Conservation (phyloP, 2,797 vertebrate species). For the Pangasius sanitwongsei region DNA sequence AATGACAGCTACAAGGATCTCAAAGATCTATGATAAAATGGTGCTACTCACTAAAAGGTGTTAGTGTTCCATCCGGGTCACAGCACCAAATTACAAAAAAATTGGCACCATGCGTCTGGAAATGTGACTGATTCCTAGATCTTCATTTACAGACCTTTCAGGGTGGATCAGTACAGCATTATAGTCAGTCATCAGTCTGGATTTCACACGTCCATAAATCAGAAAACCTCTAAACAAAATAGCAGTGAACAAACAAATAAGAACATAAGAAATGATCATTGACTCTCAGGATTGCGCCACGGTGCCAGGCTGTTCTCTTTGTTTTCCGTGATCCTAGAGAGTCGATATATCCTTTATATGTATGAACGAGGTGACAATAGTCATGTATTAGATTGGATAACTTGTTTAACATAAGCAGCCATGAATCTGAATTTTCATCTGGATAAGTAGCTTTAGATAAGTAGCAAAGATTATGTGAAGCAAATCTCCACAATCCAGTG, state of each 20-base stretch:
- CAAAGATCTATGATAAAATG: too few relatives aligned
- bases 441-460: slow-evolving; percentile 18
- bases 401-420: background rate
- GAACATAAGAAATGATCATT: background rate
- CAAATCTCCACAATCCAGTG: slow-evolving; percentile 11
- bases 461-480: slow-evolving; percentile 4
- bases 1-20: background rate
- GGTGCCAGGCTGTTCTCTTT: background rate
- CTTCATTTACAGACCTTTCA: too few relatives aligned
- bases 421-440: background rate
- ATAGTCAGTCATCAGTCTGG: background rate
- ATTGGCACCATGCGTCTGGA: too few relatives aligned
- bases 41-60: background rate
- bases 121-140: background rate
- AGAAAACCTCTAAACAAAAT: too few relatives aligned
- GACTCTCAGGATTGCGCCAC: background rate
- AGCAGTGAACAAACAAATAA: background rate
- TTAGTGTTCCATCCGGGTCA: background rate
- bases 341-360: background rate
- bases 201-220: background rate
- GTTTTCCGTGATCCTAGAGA: background rate
- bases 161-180: background rate
- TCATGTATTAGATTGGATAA: background rate
- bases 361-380: too few relatives aligned
- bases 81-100: background rate